Evolutionary conservation across 2,113 vertebrate species (phyloP).

Genomic region (Penelope pileata): DNA sequence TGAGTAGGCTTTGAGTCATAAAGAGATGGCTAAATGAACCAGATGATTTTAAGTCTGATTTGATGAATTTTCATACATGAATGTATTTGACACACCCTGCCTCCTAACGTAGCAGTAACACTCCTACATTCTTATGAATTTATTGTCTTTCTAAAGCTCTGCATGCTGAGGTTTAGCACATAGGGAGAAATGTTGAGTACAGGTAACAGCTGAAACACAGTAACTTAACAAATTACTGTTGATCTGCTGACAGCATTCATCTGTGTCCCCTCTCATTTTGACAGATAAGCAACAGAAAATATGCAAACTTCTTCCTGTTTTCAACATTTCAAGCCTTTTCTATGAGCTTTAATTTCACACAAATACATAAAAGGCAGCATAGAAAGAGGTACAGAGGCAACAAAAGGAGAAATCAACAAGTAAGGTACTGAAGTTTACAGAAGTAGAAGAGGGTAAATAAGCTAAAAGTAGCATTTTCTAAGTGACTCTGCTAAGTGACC

Average conservation of each 20-base stretch:
- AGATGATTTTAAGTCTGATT: not conserved
- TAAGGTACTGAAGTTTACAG: not conserved
- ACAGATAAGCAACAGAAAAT: not conserved
- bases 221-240: not conserved
- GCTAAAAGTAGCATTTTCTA: not conserved
- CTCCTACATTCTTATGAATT: not conserved
- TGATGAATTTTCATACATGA: not conserved
- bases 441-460: not conserved
- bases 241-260: not conserved
- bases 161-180: not conserved
- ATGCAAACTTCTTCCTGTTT: not conserved
- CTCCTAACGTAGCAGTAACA: not conserved
- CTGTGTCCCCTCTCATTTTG: not conserved
- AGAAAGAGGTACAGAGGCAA: not conserved
- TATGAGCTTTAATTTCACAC: not conserved
- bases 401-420: not conserved
- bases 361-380: not conserved
- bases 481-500: not conserved
- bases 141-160: not conserved
- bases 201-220: not conserved
- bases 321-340: not conserved
- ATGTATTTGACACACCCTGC: not conserved
- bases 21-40: not conserved
- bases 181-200: not conserved
- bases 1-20: not conserved